These are phyloP conservation scores for Syngnathus acus DNA, from an alignment of 2,797 vertebrate genomes.

Conservation along the genomic window DNA sequence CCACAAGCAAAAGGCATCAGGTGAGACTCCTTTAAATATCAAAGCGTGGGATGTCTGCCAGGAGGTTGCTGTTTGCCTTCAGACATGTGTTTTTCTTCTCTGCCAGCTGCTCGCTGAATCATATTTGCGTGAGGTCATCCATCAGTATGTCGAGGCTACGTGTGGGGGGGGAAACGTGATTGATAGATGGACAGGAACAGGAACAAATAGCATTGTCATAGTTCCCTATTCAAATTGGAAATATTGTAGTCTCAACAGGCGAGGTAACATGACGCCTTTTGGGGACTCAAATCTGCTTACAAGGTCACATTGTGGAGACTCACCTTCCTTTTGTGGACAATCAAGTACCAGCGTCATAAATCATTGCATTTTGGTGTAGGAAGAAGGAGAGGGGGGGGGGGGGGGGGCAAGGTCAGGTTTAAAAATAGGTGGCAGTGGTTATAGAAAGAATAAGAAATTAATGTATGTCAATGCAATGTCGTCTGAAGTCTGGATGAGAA, in stretches of 20 bases:
- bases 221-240: no score
- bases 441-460: slow-evolving; percentile 1
- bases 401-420: slow-evolving; percentile 7
- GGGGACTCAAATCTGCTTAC: slow-evolving; percentile 9
- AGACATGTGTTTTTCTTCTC: background rate
- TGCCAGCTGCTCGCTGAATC: slow-evolving; percentile 4
- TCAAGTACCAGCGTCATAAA: slow-evolving; percentile 9
- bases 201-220: background rate
- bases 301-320: slow-evolving; percentile 8
- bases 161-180: no score
- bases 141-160: background rate
- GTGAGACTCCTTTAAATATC: background rate
- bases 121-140: background rate
- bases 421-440: slow-evolving; percentile 6
- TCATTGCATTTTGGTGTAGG: slow-evolving; percentile 10
- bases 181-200: no score
- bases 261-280: slow-evolving; percentile 3
- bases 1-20: slow-evolving; percentile 2
- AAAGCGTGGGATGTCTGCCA: background rate
- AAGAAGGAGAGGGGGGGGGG: no score
- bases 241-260: background rate
- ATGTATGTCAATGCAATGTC: slow-evolving; percentile 13
- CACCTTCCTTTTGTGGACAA: slow-evolving; percentile 12
- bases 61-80: background rate
- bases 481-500: slow-evolving; percentile 1